Evolutionary conservation across 2,888 invertebrate genomes (phyloP), one percentile per base, ranked within the genome.

Genomic region (Heliconius aoede): DNA sequence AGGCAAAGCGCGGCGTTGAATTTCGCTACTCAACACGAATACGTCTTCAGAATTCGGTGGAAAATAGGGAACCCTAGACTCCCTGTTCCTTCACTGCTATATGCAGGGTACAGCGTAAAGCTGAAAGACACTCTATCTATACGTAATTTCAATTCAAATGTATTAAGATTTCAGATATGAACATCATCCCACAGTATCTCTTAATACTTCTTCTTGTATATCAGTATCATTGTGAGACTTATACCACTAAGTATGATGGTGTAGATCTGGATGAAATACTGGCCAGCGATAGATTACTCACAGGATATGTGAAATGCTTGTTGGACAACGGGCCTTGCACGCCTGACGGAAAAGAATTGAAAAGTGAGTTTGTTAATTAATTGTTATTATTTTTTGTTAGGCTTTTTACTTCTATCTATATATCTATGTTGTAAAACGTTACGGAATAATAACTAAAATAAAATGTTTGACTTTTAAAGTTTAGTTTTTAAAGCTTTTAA

Each of bases 241-340:
- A 97, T 85, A 96, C 96, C 1, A 95, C 95, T 21, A 96, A 96
- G 84, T 97, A 96, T 83, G 97, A 97, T 84, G 96, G 96, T 80
- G 90, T 97, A 46, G 95, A 97, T 86, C 84, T 97, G 77, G 96
- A 97, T 78, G 95, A 96, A 85, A 96, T 97, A 76, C 89, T 97
- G 64, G 86, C 86, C 4, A 97, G 95, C 84, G 96, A 96, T 21
- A 95, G 97, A 40, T 89, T 97, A 65, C 90, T 97, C 13, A 95
- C 95, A 72, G 96, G 95, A 79, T 97, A 97, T 83, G 92, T 97
- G 68, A 96, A 96, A 80, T 97, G 97, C 83, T 87, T 97, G 79
- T 89, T 97, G 82, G 96, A 95, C 1, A 86, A 89, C 36, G 96
- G 96, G 61, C 95, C 95, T 15, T 97, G 97, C 86, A 96, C 96